Evolutionary conservation across 2,888 invertebrate genomes (phyloP).

Genomic region (Tanytarsus gracilentus): DNA sequence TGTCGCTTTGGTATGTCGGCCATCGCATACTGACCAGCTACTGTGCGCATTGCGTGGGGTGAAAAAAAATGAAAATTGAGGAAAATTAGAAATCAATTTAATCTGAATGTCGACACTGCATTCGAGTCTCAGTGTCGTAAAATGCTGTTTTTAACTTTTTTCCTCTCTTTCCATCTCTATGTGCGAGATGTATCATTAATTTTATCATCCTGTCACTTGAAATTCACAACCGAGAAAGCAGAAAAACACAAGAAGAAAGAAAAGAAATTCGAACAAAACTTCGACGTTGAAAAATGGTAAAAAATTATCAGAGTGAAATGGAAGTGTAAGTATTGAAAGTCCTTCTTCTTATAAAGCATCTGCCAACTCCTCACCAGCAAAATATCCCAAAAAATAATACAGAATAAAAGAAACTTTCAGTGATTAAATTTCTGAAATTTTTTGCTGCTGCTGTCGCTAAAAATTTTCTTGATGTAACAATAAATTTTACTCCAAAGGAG

Average conservation of each 20-base stretch:
- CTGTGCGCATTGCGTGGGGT: constrained; percentile 44
- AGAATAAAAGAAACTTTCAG: no score
- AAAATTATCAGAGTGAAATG: constrained; percentile 16
- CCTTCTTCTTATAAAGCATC: constrained; percentile 13
- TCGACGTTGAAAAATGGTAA: constrained; percentile 28
- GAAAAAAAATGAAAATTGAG: constrained; percentile 42
- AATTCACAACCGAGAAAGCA: constrained; percentile 24
- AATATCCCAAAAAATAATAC: neutral
- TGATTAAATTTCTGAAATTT: neutral
- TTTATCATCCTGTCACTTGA: constrained; percentile 24
- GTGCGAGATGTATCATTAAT: neutral
- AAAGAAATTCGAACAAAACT: constrained; percentile 17
- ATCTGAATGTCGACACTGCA: neutral
- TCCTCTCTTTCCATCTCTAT: neutral
- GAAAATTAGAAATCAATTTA: constrained; percentile 29
- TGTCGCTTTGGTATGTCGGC: constrained; percentile 95
- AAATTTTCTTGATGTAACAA: no score
- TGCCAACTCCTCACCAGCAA: constrained; percentile 3
- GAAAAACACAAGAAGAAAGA: neutral
- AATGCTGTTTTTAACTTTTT: neutral
- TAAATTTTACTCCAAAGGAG: no score
- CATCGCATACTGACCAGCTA: constrained; percentile 77
- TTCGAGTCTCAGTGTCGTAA: neutral
- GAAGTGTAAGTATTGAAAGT: constrained; percentile 10
- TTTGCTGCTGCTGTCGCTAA: neutral